Evolutionary conservation across 2,113 vertebrate species (phyloP).

Genomic region (Centrocercus urophasianus): DNA sequence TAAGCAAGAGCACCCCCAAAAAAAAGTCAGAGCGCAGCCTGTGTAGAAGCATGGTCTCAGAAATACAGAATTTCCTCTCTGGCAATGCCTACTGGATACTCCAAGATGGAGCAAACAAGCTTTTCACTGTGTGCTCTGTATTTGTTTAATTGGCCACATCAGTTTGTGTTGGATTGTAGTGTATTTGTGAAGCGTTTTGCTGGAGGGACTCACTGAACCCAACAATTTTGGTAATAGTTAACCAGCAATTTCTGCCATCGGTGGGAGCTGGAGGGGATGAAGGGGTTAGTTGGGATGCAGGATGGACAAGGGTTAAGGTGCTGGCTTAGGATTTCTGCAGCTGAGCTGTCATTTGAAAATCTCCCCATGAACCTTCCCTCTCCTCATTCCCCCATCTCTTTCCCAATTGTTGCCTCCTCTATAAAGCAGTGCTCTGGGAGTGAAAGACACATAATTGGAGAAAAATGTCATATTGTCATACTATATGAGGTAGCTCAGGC

Average conservation of each 20-base stretch:
- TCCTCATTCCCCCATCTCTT: not conserved
- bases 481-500: not conserved
- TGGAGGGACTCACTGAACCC: not conserved
- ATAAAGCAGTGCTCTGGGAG: not conserved
- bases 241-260: not conserved
- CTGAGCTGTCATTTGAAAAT: not conserved
- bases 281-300: not conserved
- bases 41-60: not conserved
- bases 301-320: rapidly evolving
- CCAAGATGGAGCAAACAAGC: not conserved
- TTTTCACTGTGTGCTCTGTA: slow-evolving; percentile 12
- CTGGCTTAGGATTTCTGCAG: not conserved
- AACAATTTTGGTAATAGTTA: not conserved
- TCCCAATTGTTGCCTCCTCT: not conserved
- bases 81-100: slow-evolving; percentile 29
- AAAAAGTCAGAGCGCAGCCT: not conserved
- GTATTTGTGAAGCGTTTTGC: not conserved
- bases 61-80: not conserved
- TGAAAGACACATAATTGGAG: not conserved
- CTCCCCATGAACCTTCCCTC: not conserved
- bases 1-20: not conserved
- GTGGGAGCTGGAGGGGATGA: not conserved
- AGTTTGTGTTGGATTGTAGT: slow-evolving; percentile 36
- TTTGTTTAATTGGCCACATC: slow-evolving; percentile 32
- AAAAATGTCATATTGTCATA: not conserved